A percentile compares a stretch with the other conserved stretches of the same genome.
Conservation (phyloP, 2,797 vertebrate species). For the Rhinophrynus dorsalis region DNA sequence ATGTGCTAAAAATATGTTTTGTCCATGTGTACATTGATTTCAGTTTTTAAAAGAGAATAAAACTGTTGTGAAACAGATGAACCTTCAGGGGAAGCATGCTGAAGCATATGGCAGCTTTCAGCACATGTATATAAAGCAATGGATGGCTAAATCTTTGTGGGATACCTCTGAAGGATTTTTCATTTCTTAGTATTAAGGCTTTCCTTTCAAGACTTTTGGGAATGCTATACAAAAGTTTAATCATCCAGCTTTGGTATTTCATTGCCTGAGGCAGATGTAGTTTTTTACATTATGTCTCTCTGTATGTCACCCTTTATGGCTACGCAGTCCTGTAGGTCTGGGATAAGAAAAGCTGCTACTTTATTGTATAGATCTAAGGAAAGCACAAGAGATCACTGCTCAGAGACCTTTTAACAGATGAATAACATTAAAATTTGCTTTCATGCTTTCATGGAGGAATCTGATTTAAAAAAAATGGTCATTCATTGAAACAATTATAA, state of each 20-base stretch:
- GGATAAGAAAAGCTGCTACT: slow-evolving; percentile 67
- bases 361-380: slow-evolving; percentile 64
- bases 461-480: slow-evolving; percentile 59
- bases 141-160: neutral
- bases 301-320: slow-evolving; percentile 62
- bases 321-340: slow-evolving; percentile 56
- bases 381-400: slow-evolving; percentile 55
- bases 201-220: slow-evolving; percentile 54
- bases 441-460: slow-evolving; percentile 60
- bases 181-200: slow-evolving; percentile 49
- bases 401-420: slow-evolving; percentile 55
- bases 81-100: slow-evolving; percentile 23
- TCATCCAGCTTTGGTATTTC: slow-evolving; percentile 61
- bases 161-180: slow-evolving; percentile 49
- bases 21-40: slow-evolving; percentile 26
- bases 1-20: neutral
- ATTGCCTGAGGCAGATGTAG: slow-evolving; percentile 62
- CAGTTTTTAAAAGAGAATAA: slow-evolving; percentile 11
- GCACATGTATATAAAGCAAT: slow-evolving; percentile 23
- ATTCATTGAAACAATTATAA: slow-evolving; percentile 5
- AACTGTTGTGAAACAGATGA: slow-evolving; percentile 2
- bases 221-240: slow-evolving; percentile 66
- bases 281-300: slow-evolving; percentile 65
- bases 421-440: slow-evolving; percentile 58
- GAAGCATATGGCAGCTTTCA: slow-evolving; percentile 39